phyloP scores from a whole-genome alignment of 2,797 vertebrate genomes.

The Melanotaenia parkinsoni region DNA sequence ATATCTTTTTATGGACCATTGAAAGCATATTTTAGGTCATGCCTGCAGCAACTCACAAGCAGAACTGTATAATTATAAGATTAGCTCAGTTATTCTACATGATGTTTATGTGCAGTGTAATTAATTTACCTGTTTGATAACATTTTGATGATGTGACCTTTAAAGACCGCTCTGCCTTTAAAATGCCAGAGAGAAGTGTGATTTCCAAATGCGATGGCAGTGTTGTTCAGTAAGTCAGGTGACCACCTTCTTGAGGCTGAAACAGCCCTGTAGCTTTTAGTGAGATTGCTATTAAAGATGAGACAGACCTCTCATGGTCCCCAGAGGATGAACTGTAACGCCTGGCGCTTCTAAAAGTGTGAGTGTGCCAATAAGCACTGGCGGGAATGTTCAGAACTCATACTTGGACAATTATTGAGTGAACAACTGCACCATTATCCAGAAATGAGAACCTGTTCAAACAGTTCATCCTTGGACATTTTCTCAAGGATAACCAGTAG shows the following conservation, averaged over 20 bases:
- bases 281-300: neutral
- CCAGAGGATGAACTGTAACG: no score
- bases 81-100: neutral
- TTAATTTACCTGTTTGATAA: neutral
- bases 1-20: neutral
- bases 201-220: neutral
- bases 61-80: neutral
- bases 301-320: neutral
- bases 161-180: conserved; percentile 1
- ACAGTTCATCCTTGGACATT: neutral
- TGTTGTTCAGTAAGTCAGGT: neutral
- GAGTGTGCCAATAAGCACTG: neutral
- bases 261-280: neutral
- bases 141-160: neutral
- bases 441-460: neutral
- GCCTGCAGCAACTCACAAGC: neutral
- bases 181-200: neutral
- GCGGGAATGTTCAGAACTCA: neutral
- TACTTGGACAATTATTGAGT: neutral
- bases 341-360: neutral
- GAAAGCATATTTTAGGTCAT: neutral
- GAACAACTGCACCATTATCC: neutral
- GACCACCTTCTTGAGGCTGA: neutral
- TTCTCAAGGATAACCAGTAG: neutral
- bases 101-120: neutral